Base-by-base conservation (phyloP, 2,888 invertebrate genomes). In the Folsomia manolachei region DNA sequence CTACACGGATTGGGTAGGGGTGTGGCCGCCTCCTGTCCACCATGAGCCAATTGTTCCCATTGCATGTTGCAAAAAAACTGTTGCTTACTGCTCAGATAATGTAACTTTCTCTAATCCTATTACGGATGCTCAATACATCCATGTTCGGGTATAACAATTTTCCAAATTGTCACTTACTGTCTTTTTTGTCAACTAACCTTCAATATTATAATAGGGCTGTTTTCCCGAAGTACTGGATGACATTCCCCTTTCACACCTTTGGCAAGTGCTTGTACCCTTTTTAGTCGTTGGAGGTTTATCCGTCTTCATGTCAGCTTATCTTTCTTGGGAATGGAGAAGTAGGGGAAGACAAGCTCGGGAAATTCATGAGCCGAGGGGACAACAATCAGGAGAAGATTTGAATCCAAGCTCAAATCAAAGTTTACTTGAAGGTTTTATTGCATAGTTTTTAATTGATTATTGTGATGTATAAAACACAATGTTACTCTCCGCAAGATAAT, bases 11-110 rank as follows among this genome's bases (percentile, higher is more conserved):
- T 63, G 63, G 63, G 23, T 23, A n/a, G 23, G 24, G 4, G 26
- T 63, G 25, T n/a, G n/a, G n/a, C n/a, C n/a, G n/a, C 14, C 4
- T 4, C 9, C 24, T 19, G 24, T 23, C 4, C 2, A 4, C 23
- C 24, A 63, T 63, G 63, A 63, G 4, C 63, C 63, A 23, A 19
- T 23, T 23, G 26, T 63, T 7, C 63, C 63, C 11, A 63, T 63
- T 18, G 9, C 63, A 2, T 63, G 63, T n/a, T 63, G 63, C 63
- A 63, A 18, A 24, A 9, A 63, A 9, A 23, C 2, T 7, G n/a
- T 63, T 14, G 21, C 63, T 23, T 63, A 23, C 24, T 63, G 63
- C 24, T 25, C 63, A 4, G 63, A 63, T 63, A 63, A 63, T 26
- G 63, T 63, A 19, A 26, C 18, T 2, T 63, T 63, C n/a, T 14